These are phyloP conservation scores for Mythimna pallens DNA, from an alignment of 2,888 invertebrate genomes.

Conservation along the genomic window DNA sequence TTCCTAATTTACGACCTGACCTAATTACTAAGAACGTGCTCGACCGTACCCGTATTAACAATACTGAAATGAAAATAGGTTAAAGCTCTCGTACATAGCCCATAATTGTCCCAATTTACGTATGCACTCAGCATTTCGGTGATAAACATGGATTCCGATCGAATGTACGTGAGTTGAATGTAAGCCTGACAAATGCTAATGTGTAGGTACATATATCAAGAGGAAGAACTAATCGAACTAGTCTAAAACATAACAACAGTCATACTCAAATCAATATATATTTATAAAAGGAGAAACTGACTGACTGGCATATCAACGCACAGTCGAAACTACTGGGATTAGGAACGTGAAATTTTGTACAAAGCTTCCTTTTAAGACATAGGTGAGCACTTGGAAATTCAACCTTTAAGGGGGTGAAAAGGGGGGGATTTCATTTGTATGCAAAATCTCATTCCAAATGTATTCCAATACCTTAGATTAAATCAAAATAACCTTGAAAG, in stretches of 20 bases:
- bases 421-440: too few relatives aligned
- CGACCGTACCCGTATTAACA: constrained; percentile 8
- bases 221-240: constrained; percentile 12
- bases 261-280: not conserved
- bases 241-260: not conserved
- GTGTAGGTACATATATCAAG: not conserved
- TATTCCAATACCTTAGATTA: too few relatives aligned
- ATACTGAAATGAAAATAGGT: not conserved
- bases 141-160: constrained; percentile 17
- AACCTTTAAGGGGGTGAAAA: too few relatives aligned
- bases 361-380: too few relatives aligned
- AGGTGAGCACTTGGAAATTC: too few relatives aligned
- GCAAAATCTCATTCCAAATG: too few relatives aligned
- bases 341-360: too few relatives aligned
- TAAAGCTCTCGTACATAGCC: constrained; percentile 10
- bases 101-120: constrained; percentile 24
- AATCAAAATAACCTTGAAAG: too few relatives aligned
- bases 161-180: constrained; percentile 30
- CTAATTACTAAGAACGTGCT: constrained; percentile 7
- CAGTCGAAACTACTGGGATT: too few relatives aligned
- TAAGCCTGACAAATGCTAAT: constrained; percentile 21
- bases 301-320: too few relatives aligned
- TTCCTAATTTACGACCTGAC: constrained; percentile 4
- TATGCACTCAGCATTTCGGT: constrained; percentile 21
- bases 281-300: too few relatives aligned